Conservation (phyloP, 2,888 invertebrate genomes). For the Chymomyza caudatula region DNA sequence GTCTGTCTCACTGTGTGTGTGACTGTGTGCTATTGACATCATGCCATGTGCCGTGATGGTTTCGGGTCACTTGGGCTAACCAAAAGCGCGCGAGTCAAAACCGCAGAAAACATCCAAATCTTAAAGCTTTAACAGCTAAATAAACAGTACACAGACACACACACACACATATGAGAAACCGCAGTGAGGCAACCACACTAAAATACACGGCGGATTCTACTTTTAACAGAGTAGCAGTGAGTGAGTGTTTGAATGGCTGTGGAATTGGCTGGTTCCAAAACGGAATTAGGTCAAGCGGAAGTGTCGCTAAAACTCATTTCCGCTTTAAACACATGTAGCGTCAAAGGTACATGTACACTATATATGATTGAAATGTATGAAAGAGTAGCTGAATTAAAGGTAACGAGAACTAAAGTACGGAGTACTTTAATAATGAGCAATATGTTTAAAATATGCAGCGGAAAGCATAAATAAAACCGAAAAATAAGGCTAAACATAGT, state of each 20-base stretch:
- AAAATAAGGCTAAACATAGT: too few relatives aligned
- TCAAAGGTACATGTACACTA: background rate
- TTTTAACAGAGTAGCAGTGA: background rate
- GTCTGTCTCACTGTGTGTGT: background rate
- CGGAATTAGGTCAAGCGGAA: slow-evolving; percentile 54
- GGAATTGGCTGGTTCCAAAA: background rate
- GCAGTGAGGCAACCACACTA: background rate
- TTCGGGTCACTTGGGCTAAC: background rate
- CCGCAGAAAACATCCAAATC: background rate
- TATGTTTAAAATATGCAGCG: too few relatives aligned
- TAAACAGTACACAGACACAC: background rate
- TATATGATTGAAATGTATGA: background rate
- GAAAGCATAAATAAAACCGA: too few relatives aligned
- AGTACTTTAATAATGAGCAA: too few relatives aligned
- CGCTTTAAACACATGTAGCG: slow-evolving; percentile 25
- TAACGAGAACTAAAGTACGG: background rate
- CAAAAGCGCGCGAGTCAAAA: background rate
- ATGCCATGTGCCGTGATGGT: background rate
- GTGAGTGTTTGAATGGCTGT: too few relatives aligned
- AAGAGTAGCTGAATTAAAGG: background rate
- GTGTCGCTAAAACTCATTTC: slow-evolving; percentile 46
- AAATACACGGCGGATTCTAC: background rate
- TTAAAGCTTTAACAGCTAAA: background rate
- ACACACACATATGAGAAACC: background rate
- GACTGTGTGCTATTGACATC: background rate